phyloP scores from a whole-genome alignment of 2,113 vertebrate genomes.

The Mobula hypostoma region DNA sequence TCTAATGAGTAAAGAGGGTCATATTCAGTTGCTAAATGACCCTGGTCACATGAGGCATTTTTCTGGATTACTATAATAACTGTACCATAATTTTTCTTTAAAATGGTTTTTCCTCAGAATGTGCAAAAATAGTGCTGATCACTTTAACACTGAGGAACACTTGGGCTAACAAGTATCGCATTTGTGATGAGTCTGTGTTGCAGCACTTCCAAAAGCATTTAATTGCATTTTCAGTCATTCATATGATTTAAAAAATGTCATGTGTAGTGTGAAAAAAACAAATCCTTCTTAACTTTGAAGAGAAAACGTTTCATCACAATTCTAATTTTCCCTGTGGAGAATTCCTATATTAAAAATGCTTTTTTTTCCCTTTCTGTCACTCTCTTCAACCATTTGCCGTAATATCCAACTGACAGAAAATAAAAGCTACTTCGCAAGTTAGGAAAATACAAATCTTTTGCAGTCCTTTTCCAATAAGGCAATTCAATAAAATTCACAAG shows the following conservation, averaged over 20 bases:
- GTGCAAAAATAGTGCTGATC: neutral
- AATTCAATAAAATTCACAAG: neutral
- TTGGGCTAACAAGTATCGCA: neutral
- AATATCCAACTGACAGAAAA: neutral
- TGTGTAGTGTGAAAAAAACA: neutral
- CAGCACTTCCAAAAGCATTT: neutral
- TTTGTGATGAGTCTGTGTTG: neutral
- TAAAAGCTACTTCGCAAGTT: neutral
- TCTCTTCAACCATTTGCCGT: neutral
- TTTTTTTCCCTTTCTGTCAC: neutral
- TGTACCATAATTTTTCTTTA: neutral
- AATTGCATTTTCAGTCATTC: neutral
- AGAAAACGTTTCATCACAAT: neutral
- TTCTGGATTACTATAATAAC: neutral
- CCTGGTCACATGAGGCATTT: neutral
- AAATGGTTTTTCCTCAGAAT: neutral
- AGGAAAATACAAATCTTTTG: neutral
- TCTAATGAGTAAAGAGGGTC: neutral
- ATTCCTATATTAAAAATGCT: neutral
- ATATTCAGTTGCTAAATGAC: neutral
- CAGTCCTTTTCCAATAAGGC: neutral
- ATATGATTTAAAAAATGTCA: neutral
- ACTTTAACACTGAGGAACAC: neutral
- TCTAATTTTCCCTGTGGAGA: neutral
- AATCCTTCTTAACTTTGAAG: neutral